Base-by-base conservation (phyloP, 2,113 vertebrate genomes). In the Tricholaema leucomelas region DNA sequence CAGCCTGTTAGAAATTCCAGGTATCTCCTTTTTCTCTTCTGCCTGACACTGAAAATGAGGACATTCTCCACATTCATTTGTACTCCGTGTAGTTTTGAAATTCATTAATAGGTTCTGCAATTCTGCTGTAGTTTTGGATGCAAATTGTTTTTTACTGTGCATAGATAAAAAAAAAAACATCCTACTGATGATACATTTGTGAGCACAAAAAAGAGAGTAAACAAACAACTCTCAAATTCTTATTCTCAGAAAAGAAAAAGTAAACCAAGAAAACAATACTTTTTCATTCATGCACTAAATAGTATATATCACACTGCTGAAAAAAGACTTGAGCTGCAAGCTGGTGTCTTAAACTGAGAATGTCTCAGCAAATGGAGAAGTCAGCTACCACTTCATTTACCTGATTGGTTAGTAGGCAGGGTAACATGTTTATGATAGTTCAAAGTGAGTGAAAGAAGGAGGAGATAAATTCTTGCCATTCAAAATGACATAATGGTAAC, bases 211-310 rank as follows among this genome's bases (percentile, higher is more conserved):
- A 23, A 24, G 20, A 21, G 23, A 3, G 4, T 28, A 35, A 44
- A 2, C 18, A 13, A 23, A 1, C 8, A 14, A 8, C 9, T 0
- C 3, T 7, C 11, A 66, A 70, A 8, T 6, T n/a, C n/a, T n/a
- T 76, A 5, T 5, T 70, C 8, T 74, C 52, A 30, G 11, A 65
- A 89, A 65, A 66, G 4, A 33, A 27, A 79, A 59, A 33, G 20
- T 5, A 48, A 31, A 67, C 12, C 8, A 66, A 50, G 8, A 36
- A 64, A 75, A 15, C 4, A 30, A 76, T 16, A 12, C 15, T 8
- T 73, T 75, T 65, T 61, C 52, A 30, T 28, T 10, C 16, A 9
- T 77, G 27, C 20, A 56, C 25, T 60, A 40, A 35, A 31, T 31
- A 33, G 35, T 38, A 33, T 54, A 4, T 31, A 44, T 61, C 15